Percentiles rank a stretch among this genome's conserved stretches.
Evolutionary conservation across 1,140 invertebrate genomes (phyloP).

Genomic region (Zaprionus africanus): DNA sequence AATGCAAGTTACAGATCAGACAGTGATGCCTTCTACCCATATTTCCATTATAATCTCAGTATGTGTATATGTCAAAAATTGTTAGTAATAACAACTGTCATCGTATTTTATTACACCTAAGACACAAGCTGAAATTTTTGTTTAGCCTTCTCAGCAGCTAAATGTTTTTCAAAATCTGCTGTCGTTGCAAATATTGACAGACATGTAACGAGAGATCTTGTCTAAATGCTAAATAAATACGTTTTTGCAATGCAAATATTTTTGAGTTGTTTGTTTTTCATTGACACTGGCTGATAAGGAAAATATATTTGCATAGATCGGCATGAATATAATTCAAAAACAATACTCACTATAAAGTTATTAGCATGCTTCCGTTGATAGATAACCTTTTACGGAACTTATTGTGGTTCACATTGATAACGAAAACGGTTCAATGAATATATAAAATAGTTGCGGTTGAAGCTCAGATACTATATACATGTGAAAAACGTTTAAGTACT

Average conservation of each 20-base stretch:
- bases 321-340: background rate
- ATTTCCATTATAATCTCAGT: background rate
- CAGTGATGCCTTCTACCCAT: no score
- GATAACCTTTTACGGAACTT: background rate
- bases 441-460: background rate
- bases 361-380: background rate
- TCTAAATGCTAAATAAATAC: conserved; percentile 37
- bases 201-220: conserved; percentile 4
- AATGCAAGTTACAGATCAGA: no score
- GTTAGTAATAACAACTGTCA: background rate
- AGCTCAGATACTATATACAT: no score
- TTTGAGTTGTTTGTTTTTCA: background rate
- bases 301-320: no score
- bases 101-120: no score
- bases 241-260: conserved; percentile 37
- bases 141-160: background rate
- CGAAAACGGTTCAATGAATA: background rate
- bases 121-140: background rate
- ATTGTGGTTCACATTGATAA: background rate
- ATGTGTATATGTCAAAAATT: no score
- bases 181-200: conserved; percentile 7
- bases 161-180: conserved; percentile 11
- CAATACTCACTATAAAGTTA: background rate
- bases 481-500: background rate
- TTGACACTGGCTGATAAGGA: no score